Percentiles rank a stretch among this genome's conserved stretches.
Conservation (phyloP, 2,888 invertebrate species). For the Cheilosia scutellata region DNA sequence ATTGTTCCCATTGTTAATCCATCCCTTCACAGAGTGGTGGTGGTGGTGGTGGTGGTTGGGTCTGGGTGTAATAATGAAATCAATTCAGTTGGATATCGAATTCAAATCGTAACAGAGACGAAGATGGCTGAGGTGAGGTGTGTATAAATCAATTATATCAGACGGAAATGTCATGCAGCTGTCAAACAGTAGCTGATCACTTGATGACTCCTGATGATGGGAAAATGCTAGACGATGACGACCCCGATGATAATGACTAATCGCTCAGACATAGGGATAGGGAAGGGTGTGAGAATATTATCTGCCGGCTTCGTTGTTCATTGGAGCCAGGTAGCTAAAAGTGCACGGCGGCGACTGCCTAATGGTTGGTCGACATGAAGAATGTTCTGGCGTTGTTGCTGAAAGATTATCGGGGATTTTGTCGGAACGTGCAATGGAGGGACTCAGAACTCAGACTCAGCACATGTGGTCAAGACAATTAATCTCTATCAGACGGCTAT, state of each 20-base stretch:
- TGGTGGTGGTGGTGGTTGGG: conserved; percentile 11
- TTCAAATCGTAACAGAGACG: conserved; percentile 43
- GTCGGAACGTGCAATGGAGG: conserved; percentile 27
- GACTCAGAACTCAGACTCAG: conserved; percentile 15
- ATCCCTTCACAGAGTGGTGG: conserved; percentile 13
- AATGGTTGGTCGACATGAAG: conserved; percentile 8
- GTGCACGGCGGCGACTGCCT: not conserved
- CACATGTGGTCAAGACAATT: conserved; percentile 39
- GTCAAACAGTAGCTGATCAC: conserved; percentile 74
- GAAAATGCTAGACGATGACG: conserved; percentile 35
- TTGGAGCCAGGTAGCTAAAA: conserved; percentile 51
- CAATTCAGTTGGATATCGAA: conserved; percentile 68
- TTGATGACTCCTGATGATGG: conserved; percentile 63
- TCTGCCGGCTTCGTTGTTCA: conserved; percentile 8
- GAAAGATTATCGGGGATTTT: conserved; percentile 54
- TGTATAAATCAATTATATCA: conserved; percentile 72
- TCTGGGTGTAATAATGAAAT: conserved; percentile 56
- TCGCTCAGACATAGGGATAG: conserved; percentile 24
- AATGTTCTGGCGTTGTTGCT: conserved; percentile 39
- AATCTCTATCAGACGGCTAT: conserved; percentile 40
- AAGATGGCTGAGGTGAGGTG: conserved; percentile 52
- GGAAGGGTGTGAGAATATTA: conserved; percentile 37
- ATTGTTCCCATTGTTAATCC: conserved; percentile 66
- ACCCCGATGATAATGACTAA: conserved; percentile 50
- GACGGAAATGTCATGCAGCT: conserved; percentile 72